Evolutionary conservation across 2,888 invertebrate genomes (phyloP), one percentile per base, ranked within the genome.

Genomic region (Orthosia incerta): DNA sequence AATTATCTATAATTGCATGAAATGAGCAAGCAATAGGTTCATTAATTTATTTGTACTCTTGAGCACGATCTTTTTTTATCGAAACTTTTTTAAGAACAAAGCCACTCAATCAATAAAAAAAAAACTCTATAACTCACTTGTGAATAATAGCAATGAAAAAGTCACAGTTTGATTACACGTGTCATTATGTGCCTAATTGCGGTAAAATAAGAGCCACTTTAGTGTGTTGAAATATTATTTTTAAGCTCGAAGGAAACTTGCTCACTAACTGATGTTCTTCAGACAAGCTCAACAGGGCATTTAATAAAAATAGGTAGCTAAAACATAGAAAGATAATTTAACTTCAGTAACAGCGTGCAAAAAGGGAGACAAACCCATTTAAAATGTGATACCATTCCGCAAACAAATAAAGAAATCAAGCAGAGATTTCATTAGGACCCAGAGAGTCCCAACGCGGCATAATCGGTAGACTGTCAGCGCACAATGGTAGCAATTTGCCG

Each of bases 401-500:
- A 72, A 80, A 80, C 73, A 71, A 87, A 84, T 80, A 86, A 82
- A 79, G 79, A 76, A 83, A 84, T 85, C 64, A 79, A 79, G 73
- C 71, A 68, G 57, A 77, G 79, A 80, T 87, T 82, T 84, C 81
- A 83, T 87, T 87, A 85, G 71, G 62, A 70, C 66, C 69, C 72
- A 62, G 61, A 69, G 67, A 83, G 82, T 78, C 76, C 79, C 83
- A 69, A 73, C 59, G 76, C 57, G 63, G 80, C 81, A 80, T 82
- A 86, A 86, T 84, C 84, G 74, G 83, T 80, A 80, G 83, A 88
- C 77, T 85, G 82, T 65, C 55, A 59, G 67, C 72, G 92, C 91
- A 95, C 94, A 95, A 95, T 94, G 91, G 89, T 76, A 85, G 91
- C 93, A 94, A 95, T 94, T 94, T 93, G 90, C 90, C 84, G 90